Base-by-base conservation (phyloP, 2,113 vertebrate genomes). In the Pterocles gutturalis region DNA sequence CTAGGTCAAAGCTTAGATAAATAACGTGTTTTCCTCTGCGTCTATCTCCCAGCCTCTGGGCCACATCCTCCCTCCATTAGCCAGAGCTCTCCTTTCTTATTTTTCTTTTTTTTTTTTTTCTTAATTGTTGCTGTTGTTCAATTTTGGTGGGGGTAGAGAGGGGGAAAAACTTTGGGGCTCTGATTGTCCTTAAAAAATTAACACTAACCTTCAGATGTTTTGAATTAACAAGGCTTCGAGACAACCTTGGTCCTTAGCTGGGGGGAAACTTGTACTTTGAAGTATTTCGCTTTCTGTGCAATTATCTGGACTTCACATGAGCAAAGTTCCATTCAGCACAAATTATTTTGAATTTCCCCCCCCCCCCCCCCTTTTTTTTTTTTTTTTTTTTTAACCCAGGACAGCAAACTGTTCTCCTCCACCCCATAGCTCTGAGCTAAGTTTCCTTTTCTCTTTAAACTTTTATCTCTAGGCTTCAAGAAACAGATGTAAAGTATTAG, bases 1-100 rank as follows among this genome's bases (percentile, higher is more conserved):
- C 72, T 91, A 89, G 93, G 77, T 92, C 93, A 93, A 91, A 96
- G 79, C 88, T 87, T 53, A 92, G 93, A 97, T 94, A 97, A 97
- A 97, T 96, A 97, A 94, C 41, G 13, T 92, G 53, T 91, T 97
- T 88, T 91, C 76, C 94, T 95, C 91, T 92, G 87, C 93, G 70
- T 88, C 95, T 71, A 11, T 57, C 58, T 71, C 57, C 48, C 83
- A 94, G 65, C 43, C 76, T 36, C 91, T 93, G 96, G 92, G 87
- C 93, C 96, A 75, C 81, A 29, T 89, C 90, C 90, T 67, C 86
- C 18, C 85, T 11, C 2, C 60, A 10, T 46, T 19, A 48, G 13
- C 75, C 65, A 49, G 9, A 51, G 14, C 55, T 79, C 86, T 38
- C 38, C 61, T 45, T 25, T 11, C 83, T 29, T 33, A 38, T 38